phyloP scores from a whole-genome alignment of 2,113 vertebrate genomes.

The Dissostichus mawsoni region DNA sequence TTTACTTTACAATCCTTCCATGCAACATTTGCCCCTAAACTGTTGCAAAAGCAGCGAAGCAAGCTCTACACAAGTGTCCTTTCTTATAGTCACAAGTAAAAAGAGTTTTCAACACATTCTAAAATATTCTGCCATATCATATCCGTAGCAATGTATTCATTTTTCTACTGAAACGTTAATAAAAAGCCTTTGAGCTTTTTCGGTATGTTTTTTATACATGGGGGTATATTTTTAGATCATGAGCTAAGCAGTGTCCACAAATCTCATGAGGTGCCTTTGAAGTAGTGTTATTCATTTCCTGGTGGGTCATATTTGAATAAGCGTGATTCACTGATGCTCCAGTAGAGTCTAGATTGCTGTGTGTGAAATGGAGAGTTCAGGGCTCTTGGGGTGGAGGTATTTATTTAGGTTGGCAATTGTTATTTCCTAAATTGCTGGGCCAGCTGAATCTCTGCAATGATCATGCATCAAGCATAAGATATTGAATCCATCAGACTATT shows the following conservation, averaged over 20 bases:
- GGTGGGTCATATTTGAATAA: conserved; percentile 75
- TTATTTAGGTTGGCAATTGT: conserved; percentile 21
- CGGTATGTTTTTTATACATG: conserved; percentile 18
- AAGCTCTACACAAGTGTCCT: background rate
- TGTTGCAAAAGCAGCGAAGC: background rate
- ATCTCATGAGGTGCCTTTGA: conserved; percentile 56
- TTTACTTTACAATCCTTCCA: conserved; percentile 51
- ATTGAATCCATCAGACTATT: background rate
- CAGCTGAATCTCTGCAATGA: background rate
- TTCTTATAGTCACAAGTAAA: background rate
- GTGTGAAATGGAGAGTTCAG: conserved; percentile 37
- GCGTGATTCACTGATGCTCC: conserved; percentile 55
- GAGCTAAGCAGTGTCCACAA: conserved; percentile 37
- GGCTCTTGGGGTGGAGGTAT: conserved; percentile 39
- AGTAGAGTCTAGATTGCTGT: conserved; percentile 51
- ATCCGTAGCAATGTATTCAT: background rate
- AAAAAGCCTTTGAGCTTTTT: background rate
- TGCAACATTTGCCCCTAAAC: background rate
- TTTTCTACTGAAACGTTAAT: background rate
- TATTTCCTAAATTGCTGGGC: background rate
- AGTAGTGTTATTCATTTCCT: conserved; percentile 70
- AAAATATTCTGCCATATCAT: background rate
- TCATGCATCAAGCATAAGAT: background rate
- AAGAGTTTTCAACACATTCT: background rate
- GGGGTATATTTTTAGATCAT: conserved; percentile 25